These are phyloP conservation scores for Brachystomella parvula DNA, from an alignment of 1,140 invertebrate genomes.

Conservation along the genomic window DNA sequence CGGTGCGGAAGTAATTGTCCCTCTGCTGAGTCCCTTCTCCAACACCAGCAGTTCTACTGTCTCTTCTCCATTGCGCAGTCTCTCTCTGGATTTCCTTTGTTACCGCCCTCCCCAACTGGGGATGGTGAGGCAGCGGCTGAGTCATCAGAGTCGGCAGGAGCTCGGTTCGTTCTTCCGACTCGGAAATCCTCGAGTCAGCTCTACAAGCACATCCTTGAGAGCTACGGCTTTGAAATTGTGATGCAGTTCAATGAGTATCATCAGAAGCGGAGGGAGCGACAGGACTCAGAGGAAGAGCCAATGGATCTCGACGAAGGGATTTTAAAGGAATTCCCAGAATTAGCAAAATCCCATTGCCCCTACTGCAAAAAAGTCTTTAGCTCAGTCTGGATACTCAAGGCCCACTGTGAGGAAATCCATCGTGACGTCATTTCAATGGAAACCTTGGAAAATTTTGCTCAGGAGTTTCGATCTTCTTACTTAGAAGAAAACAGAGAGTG, in stretches of 20 bases:
- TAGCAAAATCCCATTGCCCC: constrained; percentile 69
- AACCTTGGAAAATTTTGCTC: constrained; percentile 81
- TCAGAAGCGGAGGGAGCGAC: constrained; percentile 53
- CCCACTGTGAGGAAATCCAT: constrained; percentile 91
- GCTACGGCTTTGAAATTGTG: constrained; percentile 88
- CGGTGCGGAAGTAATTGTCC: constrained; percentile 68
- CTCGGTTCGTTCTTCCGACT: constrained; percentile 47
- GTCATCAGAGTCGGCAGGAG: not conserved
- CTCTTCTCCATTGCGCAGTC: constrained; percentile 57
- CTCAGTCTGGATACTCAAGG: constrained; percentile 89
- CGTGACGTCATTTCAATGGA: constrained; percentile 79
- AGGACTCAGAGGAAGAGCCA: constrained; percentile 42
- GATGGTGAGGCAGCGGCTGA: constrained; percentile 7
- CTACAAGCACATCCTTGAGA: constrained; percentile 82
- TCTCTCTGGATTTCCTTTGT: constrained; percentile 37
- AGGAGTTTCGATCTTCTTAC: constrained; percentile 78
- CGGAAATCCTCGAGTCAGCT: constrained; percentile 66
- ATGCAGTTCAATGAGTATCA: constrained; percentile 94
- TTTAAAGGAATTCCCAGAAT: constrained; percentile 54
- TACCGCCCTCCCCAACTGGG: constrained; percentile 38
- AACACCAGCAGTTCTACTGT: constrained; percentile 73
- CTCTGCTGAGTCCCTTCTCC: constrained; percentile 68
- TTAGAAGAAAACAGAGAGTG: constrained; percentile 66
- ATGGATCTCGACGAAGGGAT: constrained; percentile 46
- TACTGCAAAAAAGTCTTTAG: constrained; percentile 89